Evolutionary conservation across 1,140 invertebrate species (phyloP).

Genomic region (Campoletis sonorensis): DNA sequence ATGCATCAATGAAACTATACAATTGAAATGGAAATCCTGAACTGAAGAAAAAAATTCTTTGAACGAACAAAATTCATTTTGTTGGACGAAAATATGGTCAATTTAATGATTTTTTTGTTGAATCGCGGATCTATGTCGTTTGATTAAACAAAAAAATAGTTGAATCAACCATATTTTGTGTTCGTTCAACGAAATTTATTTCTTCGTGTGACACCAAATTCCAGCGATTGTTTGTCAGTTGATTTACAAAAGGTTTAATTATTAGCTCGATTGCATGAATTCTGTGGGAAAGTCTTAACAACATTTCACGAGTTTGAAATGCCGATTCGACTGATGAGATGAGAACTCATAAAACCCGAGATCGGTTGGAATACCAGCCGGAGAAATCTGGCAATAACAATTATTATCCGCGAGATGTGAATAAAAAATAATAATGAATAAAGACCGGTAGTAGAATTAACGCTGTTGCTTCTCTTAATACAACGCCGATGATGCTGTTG

Average conservation of each 20-base stretch:
- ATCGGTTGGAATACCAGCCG: slow-evolving; percentile 4
- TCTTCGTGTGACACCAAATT: background rate
- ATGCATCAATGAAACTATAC: too few species aligned
- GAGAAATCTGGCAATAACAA: slow-evolving; percentile 43
- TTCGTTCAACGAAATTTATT: too few species aligned
- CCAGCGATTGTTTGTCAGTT: background rate
- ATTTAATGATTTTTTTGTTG: too few species aligned
- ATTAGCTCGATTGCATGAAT: background rate
- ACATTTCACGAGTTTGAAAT: background rate
- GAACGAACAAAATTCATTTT: too few species aligned
- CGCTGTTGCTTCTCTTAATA: slow-evolving; percentile 25
- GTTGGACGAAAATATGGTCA: too few species aligned
- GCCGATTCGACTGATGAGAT: background rate
- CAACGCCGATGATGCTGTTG: slow-evolving; percentile 26
- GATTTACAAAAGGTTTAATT: background rate
- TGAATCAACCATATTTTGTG: too few species aligned
- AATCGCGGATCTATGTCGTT: too few species aligned
- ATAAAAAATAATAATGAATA: slow-evolving; percentile 25
- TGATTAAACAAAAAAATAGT: too few species aligned
- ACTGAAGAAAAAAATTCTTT: too few species aligned
- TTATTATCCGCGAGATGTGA: slow-evolving; percentile 27
- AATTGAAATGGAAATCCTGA: background rate
- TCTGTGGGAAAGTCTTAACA: slow-evolving; percentile 28
- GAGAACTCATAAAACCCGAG: background rate
- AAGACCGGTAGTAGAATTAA: slow-evolving; percentile 36